A percentile compares a stretch with the other conserved stretches of the same genome.
Conservation (phyloP, 2,888 invertebrate species). For the Drosophila borealis region DNA sequence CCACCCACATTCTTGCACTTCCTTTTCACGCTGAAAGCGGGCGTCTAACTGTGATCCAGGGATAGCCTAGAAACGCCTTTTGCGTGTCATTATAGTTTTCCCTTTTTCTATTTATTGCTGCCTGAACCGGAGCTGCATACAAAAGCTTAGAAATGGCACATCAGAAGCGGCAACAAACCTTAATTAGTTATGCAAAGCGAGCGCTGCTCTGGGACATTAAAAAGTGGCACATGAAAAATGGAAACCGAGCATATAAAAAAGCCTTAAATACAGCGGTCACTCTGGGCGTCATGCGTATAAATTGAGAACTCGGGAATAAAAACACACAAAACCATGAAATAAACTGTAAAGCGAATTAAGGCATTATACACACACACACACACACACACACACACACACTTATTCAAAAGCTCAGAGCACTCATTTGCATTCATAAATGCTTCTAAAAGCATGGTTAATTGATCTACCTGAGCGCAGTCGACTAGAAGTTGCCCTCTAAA, state of each 20-base stretch:
- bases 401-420: slow-evolving; percentile 10
- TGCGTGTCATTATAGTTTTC: slow-evolving; percentile 70
- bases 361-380: slow-evolving; percentile 16
- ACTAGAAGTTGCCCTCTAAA: not conserved
- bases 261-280: slow-evolving; percentile 40
- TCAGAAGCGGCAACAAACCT: slow-evolving; percentile 69
- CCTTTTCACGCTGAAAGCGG: slow-evolving; percentile 11
- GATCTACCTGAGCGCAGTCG: not conserved
- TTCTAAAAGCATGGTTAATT: slow-evolving; percentile 19
- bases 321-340: slow-evolving; percentile 27
- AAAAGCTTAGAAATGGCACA: slow-evolving; percentile 60
- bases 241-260: slow-evolving; percentile 26
- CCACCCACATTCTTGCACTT: not conserved
- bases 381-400: slow-evolving; percentile 13
- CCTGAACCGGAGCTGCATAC: slow-evolving; percentile 20
- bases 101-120: slow-evolving; percentile 29
- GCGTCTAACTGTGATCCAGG: slow-evolving; percentile 23
- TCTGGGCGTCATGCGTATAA: slow-evolving; percentile 47
- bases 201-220: slow-evolving; percentile 53
- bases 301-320: slow-evolving; percentile 40
- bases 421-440: slow-evolving; percentile 41
- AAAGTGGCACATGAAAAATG: slow-evolving; percentile 48
- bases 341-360: slow-evolving; percentile 46
- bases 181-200: slow-evolving; percentile 77
- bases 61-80: slow-evolving; percentile 61